phyloP scores from a whole-genome alignment of 1,140 invertebrate genomes.

The Caenorhabditis briggsae region DNA sequence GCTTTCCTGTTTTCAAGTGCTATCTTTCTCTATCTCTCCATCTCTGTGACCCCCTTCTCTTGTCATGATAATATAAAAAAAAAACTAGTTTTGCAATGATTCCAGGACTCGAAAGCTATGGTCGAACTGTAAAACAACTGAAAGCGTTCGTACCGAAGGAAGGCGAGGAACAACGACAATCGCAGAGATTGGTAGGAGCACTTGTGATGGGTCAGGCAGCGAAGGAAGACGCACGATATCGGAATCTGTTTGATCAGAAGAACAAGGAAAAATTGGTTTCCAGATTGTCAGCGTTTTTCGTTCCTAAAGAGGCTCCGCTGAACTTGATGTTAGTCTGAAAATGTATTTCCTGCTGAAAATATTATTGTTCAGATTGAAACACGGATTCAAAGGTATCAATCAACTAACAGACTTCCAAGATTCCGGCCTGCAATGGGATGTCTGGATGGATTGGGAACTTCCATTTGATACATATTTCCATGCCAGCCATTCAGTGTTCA shows the following conservation, averaged over 20 bases:
- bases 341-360: too few species aligned
- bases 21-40: neutral
- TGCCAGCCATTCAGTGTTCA: conserved; percentile 91
- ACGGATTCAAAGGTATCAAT: neutral
- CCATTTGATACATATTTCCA: conserved; percentile 6
- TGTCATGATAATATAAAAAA: too few species aligned
- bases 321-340: neutral
- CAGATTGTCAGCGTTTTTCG: conserved; percentile 16
- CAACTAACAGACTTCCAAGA: neutral
- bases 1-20: neutral
- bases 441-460: conserved; percentile 11
- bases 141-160: neutral
- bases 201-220: neutral
- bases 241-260: neutral
- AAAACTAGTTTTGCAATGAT: neutral
- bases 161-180: neutral
- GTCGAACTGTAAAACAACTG: neutral
- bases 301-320: conserved; percentile 8
- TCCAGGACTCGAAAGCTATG: neutral
- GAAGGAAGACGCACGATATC: neutral
- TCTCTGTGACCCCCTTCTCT: neutral
- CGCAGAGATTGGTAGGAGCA: neutral
- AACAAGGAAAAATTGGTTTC: neutral
- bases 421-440: neutral
- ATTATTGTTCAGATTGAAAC: conserved; percentile 7